Evolutionary conservation across 2,797 vertebrate genomes (phyloP), one percentile per base, ranked within the genome.

Genomic region (Girardinus metallicus): DNA sequence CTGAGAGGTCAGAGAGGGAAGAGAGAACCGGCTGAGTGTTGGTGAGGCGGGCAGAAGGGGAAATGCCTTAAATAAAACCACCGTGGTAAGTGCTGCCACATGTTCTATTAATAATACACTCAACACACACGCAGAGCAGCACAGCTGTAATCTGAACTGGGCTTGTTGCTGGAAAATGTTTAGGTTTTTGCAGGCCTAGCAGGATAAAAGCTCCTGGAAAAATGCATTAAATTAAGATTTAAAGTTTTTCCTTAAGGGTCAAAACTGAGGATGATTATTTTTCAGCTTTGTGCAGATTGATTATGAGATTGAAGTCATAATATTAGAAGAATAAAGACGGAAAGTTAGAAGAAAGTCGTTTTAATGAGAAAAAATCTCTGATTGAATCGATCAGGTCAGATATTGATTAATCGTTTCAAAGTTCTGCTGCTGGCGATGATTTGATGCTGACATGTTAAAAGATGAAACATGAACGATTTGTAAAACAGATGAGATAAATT

Each of bases 21-120:
- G 49, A 51, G 49, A 51, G 49, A 83, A 82, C 85, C 83, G 90
- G 81, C 86, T 77, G 85, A 84, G 82, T 11, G 44, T 79, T 85
- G 84, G 83, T 60, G 74, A 78, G 86, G 84, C 86, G 80, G 85
- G 85, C 86, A 85, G 84, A 85, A 83, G 91, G 91, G 92, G 91
- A 92, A 93, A 93, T 92, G 80, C 90, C 85, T 91, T 87, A 89
- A 89, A 91, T 92, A 89, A 89, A 83, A 85, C 86, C 86, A 80
- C 80, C 76, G 76, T 86, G 87, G 85, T 95, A 95, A 96, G 93
- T 91, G 88, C 85, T 95, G 92, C 95, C 95, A 95, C 91, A 95
- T 95, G 95, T 91, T 90, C 92, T 93, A 91, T 93, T 94, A 94
- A 90, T 93, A 82, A 90, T 92, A 82, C 85, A 78, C 64, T 60